phyloP scores from a whole-genome alignment of 1,140 invertebrate species.

The Conus ventricosus region DNA sequence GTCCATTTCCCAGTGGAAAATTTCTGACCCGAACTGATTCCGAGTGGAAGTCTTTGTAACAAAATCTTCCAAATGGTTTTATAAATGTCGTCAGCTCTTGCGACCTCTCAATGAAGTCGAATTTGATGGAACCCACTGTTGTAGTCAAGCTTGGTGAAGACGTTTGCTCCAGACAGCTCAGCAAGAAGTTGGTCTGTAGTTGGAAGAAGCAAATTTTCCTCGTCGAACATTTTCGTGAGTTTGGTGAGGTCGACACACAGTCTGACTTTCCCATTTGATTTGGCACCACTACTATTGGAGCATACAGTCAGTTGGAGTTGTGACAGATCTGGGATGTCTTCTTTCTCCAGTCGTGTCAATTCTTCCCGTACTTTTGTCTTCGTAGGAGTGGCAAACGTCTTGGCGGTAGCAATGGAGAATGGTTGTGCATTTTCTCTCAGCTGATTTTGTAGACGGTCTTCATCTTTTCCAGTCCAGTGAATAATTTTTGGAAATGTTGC shows the following conservation, averaged over 20 bases:
- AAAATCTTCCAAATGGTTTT: neutral
- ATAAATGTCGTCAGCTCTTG: neutral
- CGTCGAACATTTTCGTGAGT: neutral
- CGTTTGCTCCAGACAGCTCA: no score
- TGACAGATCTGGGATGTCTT: conserved; percentile 54
- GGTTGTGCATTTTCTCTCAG: conserved; percentile 12
- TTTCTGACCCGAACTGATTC: no score
- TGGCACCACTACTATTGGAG: conserved; percentile 30
- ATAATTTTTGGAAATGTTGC: neutral
- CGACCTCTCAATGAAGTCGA: neutral
- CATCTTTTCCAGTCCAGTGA: neutral
- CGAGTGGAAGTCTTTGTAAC: neutral
- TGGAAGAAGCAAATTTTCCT: neutral
- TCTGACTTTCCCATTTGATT: conserved; percentile 33
- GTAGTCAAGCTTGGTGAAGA: neutral
- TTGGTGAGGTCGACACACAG: neutral
- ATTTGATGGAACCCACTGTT: neutral
- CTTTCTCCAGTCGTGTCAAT: neutral
- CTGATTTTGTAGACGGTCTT: conserved; percentile 6
- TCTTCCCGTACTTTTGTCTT: neutral
- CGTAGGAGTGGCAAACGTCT: neutral
- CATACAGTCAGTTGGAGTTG: conserved; percentile 53
- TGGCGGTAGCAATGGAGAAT: neutral
- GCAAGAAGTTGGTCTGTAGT: neutral
- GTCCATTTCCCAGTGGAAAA: neutral